phyloP scores from a whole-genome alignment of 2,113 vertebrate genomes.

The Dissostichus mawsoni region DNA sequence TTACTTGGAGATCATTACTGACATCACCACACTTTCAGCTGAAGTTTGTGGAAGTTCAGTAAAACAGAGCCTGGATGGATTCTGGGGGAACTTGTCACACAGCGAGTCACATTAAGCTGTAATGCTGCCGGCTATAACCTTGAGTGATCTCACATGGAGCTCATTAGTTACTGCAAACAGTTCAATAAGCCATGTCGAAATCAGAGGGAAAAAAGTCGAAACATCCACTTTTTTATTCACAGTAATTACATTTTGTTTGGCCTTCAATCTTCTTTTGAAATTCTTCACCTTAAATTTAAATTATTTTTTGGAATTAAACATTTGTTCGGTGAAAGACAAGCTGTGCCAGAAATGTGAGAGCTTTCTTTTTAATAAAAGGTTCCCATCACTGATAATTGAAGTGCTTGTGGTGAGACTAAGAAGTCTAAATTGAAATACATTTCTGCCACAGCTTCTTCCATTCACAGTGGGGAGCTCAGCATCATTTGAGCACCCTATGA shows the following conservation, averaged over 20 bases:
- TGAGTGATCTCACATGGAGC: conserved; percentile 66
- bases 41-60: conserved; percentile 72
- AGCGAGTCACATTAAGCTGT: conserved; percentile 39
- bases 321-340: conserved; percentile 26
- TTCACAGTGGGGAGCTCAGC: background rate
- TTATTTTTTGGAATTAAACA: conserved; percentile 49
- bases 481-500: conserved; percentile 3
- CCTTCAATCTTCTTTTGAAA: conserved; percentile 52
- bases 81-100: conserved; percentile 50
- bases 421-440: conserved; percentile 19
- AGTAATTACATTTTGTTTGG: conserved; percentile 62
- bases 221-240: conserved; percentile 35
- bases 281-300: conserved; percentile 30
- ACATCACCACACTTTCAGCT: conserved; percentile 62
- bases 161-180: conserved; percentile 65
- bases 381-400: conserved; percentile 36
- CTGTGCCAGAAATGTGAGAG: conserved; percentile 30
- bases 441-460: conserved; percentile 7
- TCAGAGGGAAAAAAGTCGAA: conserved; percentile 6
- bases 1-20: conserved; percentile 75
- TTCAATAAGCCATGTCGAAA: conserved; percentile 45
- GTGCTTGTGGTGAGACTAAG: conserved; percentile 7
- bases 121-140: conserved; percentile 56
- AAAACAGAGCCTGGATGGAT: conserved; percentile 42
- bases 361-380: conserved; percentile 41